Evolutionary conservation across 1,140 invertebrate species (phyloP).

Genomic region (Sycophaga agraensis): DNA sequence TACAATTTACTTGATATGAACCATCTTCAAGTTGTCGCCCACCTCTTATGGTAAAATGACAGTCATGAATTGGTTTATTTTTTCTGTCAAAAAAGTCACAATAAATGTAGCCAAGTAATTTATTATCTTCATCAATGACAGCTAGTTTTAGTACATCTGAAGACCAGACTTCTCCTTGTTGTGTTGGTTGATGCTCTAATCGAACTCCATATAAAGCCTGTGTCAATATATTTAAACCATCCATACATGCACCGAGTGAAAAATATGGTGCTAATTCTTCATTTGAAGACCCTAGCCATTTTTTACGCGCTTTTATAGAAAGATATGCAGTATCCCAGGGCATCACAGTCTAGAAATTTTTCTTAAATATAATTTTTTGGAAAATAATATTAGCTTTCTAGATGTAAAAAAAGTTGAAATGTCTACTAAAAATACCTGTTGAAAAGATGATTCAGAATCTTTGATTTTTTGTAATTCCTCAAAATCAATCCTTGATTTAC

Average conservation of each 20-base stretch:
- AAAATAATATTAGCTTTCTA: neutral
- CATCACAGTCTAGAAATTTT: constrained; percentile 56
- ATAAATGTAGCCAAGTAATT: constrained; percentile 90
- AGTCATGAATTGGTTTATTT: constrained; percentile 94
- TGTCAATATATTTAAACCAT: constrained; percentile 87
- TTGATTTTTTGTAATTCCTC: constrained; percentile 76
- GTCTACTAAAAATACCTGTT: constrained; percentile 18
- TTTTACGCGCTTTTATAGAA: constrained; percentile 69
- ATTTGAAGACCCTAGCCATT: constrained; percentile 67
- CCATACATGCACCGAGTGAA: constrained; percentile 93
- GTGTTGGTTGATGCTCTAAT: constrained; percentile 67
- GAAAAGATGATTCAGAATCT: constrained; percentile 53
- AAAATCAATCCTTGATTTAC: constrained; percentile 71
- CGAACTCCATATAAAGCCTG: constrained; percentile 78
- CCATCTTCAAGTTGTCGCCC: constrained; percentile 80
- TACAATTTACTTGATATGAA: constrained; percentile 70
- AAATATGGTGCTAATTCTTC: constrained; percentile 85
- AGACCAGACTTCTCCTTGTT: constrained; percentile 79
- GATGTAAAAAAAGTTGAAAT: neutral
- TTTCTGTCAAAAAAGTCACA: constrained; percentile 93
- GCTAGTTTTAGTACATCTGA: constrained; percentile 86
- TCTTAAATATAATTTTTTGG: no score
- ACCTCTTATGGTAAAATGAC: constrained; percentile 97
- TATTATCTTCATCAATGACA: constrained; percentile 77
- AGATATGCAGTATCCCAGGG: constrained; percentile 88